phyloP scores from a whole-genome alignment of 2,113 vertebrate species.

The Beaufortia kweichowensis region DNA sequence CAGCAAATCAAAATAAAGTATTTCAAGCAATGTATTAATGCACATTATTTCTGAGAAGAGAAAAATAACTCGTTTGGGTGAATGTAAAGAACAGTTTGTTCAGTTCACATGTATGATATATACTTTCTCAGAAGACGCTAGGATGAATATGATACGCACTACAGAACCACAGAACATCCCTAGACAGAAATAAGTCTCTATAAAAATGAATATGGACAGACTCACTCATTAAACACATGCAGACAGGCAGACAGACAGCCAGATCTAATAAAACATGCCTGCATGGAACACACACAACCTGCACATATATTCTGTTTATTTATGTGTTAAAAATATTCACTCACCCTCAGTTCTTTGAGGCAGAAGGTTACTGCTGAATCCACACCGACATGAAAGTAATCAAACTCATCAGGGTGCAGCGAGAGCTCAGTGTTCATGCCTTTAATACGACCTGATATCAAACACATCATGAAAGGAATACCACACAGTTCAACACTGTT shows the following conservation, averaged over 20 bases:
- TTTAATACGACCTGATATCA: conserved; percentile 76
- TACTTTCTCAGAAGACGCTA: conserved; percentile 27
- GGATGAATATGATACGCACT: conserved; percentile 53
- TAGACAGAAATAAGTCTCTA: conserved; percentile 57
- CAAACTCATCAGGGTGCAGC: conserved; percentile 86
- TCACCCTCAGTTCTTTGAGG: conserved; percentile 94
- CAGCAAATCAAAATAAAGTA: no score
- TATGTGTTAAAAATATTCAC: background rate
- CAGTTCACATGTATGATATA: background rate
- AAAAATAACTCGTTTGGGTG: background rate
- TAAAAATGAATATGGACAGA: conserved; percentile 49
- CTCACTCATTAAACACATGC: background rate
- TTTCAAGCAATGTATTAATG: no score
- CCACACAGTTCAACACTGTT: background rate
- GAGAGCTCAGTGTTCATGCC: conserved; percentile 82
- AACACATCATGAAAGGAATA: conserved; percentile 5
- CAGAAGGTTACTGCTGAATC: conserved; percentile 91
- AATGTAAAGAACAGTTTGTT: background rate
- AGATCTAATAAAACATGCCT: conserved; percentile 9
- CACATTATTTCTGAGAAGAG: no score
- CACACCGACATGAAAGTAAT: conserved; percentile 84
- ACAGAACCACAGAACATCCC: conserved; percentile 36
- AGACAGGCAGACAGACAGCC: background rate
- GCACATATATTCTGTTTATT: background rate
- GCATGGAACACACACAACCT: conserved; percentile 2